These are phyloP conservation scores for Sylvia borin DNA, from an alignment of 2,797 vertebrate genomes.

Conservation along the genomic window DNA sequence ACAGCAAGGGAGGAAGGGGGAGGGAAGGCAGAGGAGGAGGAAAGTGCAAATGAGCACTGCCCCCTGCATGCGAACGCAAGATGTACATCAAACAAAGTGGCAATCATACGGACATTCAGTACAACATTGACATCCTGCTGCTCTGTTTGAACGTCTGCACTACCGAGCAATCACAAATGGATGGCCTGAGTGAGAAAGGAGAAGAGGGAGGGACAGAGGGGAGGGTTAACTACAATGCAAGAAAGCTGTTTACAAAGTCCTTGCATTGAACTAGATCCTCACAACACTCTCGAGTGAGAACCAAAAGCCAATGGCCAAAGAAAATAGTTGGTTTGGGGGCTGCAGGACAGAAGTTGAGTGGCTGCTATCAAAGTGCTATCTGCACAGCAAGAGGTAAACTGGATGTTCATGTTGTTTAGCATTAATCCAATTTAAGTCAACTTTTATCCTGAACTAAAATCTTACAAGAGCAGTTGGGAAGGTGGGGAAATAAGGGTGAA, in stretches of 20 bases:
- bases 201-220: not conserved
- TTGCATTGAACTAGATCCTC: constrained; percentile 16
- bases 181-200: constrained; percentile 22
- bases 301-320: not conserved
- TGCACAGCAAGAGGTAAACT: not conserved
- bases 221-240: not conserved
- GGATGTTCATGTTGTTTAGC: not conserved
- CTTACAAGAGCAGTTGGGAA: not conserved
- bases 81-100: constrained; percentile 59
- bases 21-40: constrained; percentile 11
- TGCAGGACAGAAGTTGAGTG: not conserved
- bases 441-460: not conserved
- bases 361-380: not conserved
- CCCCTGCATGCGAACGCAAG: not conserved
- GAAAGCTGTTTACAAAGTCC: not conserved
- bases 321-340: not conserved
- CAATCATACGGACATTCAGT: constrained; percentile 19
- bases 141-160: constrained; percentile 18
- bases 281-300: not conserved
- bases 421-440: not conserved
- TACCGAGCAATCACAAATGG: constrained; percentile 23
- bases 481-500: not conserved
- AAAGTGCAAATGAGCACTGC: not conserved
- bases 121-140: constrained; percentile 59
- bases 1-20: constrained; percentile 24